A percentile compares a stretch with the other conserved stretches of the same genome.
Evolutionary conservation across 1,140 invertebrate genomes (phyloP).

Genomic region (Parasteatoda tepidariorum): DNA sequence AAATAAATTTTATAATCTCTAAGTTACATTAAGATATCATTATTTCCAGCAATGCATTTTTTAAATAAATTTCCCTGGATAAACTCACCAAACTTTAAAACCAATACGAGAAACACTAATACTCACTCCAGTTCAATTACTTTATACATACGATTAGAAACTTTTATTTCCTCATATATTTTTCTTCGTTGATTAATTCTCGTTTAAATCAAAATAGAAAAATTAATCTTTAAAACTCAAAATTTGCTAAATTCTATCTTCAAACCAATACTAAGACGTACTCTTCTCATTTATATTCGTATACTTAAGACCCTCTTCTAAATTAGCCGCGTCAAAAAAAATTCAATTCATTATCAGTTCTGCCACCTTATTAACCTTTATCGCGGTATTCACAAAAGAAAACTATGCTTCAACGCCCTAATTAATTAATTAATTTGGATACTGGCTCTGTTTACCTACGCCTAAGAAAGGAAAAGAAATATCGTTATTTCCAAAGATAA

Average conservation of each 20-base stretch:
- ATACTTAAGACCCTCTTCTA: background rate
- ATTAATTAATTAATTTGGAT: slow-evolving; percentile 56
- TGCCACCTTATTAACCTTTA: slow-evolving; percentile 54
- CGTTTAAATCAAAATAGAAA: too few relatives aligned
- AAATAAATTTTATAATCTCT: too few relatives aligned
- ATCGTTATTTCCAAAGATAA: background rate
- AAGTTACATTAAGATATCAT: too few relatives aligned
- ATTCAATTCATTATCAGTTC: slow-evolving; percentile 53
- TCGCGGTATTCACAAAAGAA: slow-evolving; percentile 41
- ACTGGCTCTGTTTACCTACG: slow-evolving; percentile 31
- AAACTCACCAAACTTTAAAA: too few relatives aligned
- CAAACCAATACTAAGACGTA: background rate
- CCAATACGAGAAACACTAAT: too few relatives aligned
- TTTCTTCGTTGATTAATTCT: too few relatives aligned
- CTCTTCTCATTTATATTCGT: background rate
- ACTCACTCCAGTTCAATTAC: too few relatives aligned
- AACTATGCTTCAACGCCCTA: slow-evolving; percentile 46
- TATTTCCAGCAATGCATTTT: too few relatives aligned
- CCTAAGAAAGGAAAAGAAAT: background rate
- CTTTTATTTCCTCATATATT: too few relatives aligned
- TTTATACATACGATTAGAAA: too few relatives aligned
- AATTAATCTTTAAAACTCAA: background rate
- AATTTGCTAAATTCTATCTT: background rate
- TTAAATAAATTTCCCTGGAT: too few relatives aligned
- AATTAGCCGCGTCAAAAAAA: background rate